A percentile compares a stretch with the other conserved stretches of the same genome.
phyloP scores from a whole-genome alignment of 2,797 vertebrate genomes.

The Menidia menidia region DNA sequence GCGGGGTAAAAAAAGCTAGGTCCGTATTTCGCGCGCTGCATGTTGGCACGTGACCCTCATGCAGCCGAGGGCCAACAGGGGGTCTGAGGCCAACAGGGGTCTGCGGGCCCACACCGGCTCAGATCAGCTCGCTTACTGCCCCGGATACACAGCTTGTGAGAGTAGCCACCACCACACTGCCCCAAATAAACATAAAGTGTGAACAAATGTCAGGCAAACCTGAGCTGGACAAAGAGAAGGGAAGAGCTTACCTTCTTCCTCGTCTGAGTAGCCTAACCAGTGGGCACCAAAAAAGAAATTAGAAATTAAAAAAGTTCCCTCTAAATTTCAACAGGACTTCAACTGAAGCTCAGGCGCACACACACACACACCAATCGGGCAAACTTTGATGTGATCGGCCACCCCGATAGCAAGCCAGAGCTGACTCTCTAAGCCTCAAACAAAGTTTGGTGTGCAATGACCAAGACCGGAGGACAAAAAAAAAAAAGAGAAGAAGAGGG shows the following conservation, averaged over 20 bases:
- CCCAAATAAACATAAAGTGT: background rate
- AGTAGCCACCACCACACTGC: background rate
- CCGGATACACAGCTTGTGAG: conserved; percentile 14
- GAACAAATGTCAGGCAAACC: background rate
- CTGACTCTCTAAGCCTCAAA: conserved; percentile 79
- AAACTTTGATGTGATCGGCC: conserved; percentile 72
- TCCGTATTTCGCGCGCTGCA: conserved; percentile 50
- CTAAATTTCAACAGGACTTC: conserved; percentile 41
- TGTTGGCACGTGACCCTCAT: conserved; percentile 29
- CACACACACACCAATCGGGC: conserved; percentile 27
- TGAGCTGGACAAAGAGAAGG: conserved; percentile 5
- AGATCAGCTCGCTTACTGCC: background rate
- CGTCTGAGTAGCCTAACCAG: conserved; percentile 53
- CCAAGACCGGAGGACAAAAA: conserved; percentile 70
- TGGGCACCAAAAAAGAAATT: conserved; percentile 48
- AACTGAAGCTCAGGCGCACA: conserved; percentile 25
- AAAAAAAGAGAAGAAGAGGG: conserved; percentile 44
- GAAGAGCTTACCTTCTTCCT: conserved; percentile 69
- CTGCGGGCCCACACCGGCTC: conserved; percentile 31
- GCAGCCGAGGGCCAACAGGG: conserved; percentile 28
- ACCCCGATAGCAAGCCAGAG: conserved; percentile 66
- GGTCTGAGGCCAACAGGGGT: conserved; percentile 14
- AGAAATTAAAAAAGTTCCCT: conserved; percentile 8
- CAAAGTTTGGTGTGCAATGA: conserved; percentile 83
- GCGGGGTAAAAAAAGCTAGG: conserved; percentile 43